Conservation (phyloP, 2,797 vertebrate genomes). For the Sarcophilus harrisii region DNA sequence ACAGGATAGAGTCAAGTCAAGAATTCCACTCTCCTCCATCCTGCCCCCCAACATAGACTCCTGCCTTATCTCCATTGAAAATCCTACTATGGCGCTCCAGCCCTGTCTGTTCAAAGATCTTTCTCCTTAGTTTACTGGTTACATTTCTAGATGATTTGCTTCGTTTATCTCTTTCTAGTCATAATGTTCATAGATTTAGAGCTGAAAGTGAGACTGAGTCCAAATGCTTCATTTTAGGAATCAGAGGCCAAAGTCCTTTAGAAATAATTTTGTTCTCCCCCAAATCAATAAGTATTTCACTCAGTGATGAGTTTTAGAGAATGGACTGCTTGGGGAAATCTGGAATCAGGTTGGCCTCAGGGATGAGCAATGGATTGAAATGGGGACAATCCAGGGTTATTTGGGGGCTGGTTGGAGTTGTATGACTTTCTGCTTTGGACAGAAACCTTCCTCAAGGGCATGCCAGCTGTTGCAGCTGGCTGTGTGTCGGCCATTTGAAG, state of each 20-base stretch:
- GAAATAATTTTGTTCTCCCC: not conserved
- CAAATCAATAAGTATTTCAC: not conserved
- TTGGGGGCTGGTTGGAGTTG: not conserved
- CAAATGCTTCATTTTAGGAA: not conserved
- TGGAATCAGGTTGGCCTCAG: not conserved
- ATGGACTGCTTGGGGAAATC: not conserved
- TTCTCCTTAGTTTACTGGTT: not conserved
- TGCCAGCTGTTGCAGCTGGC: constrained; percentile 50
- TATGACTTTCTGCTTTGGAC: not conserved
- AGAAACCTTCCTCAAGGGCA: constrained; percentile 1
- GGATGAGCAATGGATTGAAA: not conserved
- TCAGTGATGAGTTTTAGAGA: not conserved
- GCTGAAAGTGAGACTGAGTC: not conserved
- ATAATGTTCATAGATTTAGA: not conserved
- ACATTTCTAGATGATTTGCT: not conserved
- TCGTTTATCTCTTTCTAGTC: not conserved
- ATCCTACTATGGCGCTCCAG: not conserved
- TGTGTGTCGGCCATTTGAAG: not conserved
- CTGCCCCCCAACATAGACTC: not conserved
- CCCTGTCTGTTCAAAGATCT: not conserved
- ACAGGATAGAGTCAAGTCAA: not conserved
- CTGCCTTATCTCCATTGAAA: not conserved
- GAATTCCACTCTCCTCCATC: not conserved
- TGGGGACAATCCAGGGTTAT: not conserved
- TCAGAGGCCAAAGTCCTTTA: not conserved